Evolutionary conservation across 1,140 invertebrate species (phyloP).

Genomic region (Liolophura sinensis): DNA sequence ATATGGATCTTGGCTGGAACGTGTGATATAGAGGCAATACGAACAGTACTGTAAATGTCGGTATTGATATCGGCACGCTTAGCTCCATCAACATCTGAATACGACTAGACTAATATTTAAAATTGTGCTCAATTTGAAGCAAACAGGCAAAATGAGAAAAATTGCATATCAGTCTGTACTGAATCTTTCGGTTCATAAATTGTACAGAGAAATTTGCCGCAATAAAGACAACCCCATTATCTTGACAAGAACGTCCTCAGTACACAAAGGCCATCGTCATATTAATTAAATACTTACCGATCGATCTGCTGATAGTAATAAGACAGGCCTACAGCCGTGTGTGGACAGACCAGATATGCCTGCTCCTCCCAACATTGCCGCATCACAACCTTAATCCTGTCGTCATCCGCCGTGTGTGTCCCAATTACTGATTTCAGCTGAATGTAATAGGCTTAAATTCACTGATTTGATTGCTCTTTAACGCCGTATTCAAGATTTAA

Average conservation of each 20-base stretch:
- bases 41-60: too few relatives aligned
- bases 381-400: slow-evolving; percentile 52
- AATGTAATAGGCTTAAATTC: not conserved
- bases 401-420: slow-evolving; percentile 37
- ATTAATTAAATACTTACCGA: slow-evolving; percentile 3
- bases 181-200: not conserved
- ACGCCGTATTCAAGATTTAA: too few relatives aligned
- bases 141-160: not conserved
- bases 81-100: too few relatives aligned
- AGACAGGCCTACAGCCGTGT: slow-evolving; percentile 59
- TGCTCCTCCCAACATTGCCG: slow-evolving; percentile 52
- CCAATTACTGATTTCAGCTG: slow-evolving; percentile 39
- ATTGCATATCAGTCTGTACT: not conserved
- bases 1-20: too few relatives aligned
- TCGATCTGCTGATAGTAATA: slow-evolving; percentile 46
- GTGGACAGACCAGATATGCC: slow-evolving; percentile 60
- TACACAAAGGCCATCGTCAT: not conserved
- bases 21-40: too few relatives aligned
- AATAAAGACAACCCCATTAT: not conserved
- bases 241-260: too few relatives aligned
- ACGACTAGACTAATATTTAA: too few relatives aligned
- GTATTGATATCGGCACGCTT: too few relatives aligned
- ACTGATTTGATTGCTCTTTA: too few relatives aligned
- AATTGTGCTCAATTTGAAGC: too few relatives aligned
- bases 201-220: too few relatives aligned